Conservation (phyloP, 1,140 invertebrate species). For the Hypothenemus hampei region DNA sequence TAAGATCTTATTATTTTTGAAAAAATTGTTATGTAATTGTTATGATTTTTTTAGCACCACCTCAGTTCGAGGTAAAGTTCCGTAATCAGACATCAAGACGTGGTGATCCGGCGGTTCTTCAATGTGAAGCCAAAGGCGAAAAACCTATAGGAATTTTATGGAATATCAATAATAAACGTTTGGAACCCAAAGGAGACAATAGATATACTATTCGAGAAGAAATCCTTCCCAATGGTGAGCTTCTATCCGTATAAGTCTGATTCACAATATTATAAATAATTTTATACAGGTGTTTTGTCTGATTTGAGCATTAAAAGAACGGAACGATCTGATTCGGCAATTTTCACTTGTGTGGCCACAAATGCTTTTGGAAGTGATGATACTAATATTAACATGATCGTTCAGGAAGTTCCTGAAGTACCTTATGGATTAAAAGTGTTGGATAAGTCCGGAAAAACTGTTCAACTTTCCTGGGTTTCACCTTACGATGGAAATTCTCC, state of each 20-base stretch:
- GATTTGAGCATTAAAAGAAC: constrained; percentile 85
- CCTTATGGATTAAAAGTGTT: constrained; percentile 86
- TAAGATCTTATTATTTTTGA: constrained; percentile 46
- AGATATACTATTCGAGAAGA: constrained; percentile 90
- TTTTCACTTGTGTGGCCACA: constrained; percentile 91
- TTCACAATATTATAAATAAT: too few relatives aligned
- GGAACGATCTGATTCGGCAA: constrained; percentile 83
- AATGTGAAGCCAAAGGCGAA: constrained; percentile 94
- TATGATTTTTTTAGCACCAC: constrained; percentile 64
- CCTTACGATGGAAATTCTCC: constrained; percentile 95
- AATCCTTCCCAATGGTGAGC: constrained; percentile 65
- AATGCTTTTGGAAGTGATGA: constrained; percentile 94
- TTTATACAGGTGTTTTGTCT: constrained; percentile 62
- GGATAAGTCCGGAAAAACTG: constrained; percentile 84
- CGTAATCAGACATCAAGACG: constrained; percentile 83
- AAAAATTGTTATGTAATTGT: background rate
- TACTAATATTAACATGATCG: constrained; percentile 91
- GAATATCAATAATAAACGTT: constrained; percentile 90
- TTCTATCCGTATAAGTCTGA: too few relatives aligned
- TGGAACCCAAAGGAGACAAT: constrained; percentile 80
- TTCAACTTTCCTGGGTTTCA: constrained; percentile 86
- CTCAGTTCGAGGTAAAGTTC: constrained; percentile 89
- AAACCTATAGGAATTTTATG: constrained; percentile 93
- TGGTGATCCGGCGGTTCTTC: constrained; percentile 85
- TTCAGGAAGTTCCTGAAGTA: constrained; percentile 93